These are phyloP conservation scores for Ceyx cyanopectus DNA, from an alignment of 2,113 vertebrate species.

Conservation along the genomic window DNA sequence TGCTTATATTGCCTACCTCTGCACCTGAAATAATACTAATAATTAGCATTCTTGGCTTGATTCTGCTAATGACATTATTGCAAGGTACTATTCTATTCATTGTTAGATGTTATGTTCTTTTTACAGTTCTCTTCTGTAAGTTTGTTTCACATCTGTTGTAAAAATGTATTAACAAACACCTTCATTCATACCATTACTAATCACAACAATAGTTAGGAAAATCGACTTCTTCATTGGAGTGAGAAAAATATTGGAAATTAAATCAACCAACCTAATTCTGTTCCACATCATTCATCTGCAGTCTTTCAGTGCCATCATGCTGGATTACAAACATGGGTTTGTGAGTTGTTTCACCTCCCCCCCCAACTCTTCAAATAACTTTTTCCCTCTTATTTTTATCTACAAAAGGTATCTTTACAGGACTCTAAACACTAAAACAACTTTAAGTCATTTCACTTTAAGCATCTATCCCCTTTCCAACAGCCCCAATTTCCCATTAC, in stretches of 20 bases:
- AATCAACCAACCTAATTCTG: not conserved
- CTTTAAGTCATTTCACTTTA: not conserved
- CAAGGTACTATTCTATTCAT: not conserved
- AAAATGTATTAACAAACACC: not conserved
- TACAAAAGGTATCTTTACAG: not conserved
- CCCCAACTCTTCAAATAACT: not conserved
- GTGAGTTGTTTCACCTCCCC: not conserved
- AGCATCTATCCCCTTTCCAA: not conserved
- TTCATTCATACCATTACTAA: not conserved
- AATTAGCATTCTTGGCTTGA: not conserved
- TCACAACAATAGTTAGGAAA: not conserved
- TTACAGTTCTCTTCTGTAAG: not conserved
- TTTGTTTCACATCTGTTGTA: not conserved
- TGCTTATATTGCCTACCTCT: not conserved
- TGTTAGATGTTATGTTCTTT: not conserved
- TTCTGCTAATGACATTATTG: not conserved
- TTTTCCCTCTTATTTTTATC: not conserved
- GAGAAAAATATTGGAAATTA: not conserved
- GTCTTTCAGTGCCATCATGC: not conserved
- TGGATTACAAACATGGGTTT: not conserved
- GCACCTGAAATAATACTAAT: not conserved
- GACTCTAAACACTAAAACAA: not conserved
- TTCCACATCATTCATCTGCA: not conserved
- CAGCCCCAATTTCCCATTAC: not conserved
- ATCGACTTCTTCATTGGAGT: not conserved